phyloP scores from a whole-genome alignment of 2,888 invertebrate genomes.

The Arge pagana region DNA sequence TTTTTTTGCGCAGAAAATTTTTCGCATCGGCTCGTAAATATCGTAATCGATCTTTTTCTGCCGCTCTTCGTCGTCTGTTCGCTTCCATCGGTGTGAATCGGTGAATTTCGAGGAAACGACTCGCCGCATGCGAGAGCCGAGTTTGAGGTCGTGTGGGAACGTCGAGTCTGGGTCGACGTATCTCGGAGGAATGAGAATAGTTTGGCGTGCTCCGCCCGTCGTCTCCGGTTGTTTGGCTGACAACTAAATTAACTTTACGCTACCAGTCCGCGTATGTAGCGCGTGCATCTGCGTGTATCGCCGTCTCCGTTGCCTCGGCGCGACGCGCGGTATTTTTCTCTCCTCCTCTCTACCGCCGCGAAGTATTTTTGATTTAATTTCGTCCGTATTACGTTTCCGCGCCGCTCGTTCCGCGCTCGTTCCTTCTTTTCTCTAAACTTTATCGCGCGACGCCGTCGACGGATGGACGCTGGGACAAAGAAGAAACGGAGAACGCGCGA shows the following conservation, averaged over 20 bases:
- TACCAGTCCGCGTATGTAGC: too few species aligned
- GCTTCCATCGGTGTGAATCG: too few species aligned
- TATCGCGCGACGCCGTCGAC: background rate
- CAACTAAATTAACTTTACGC: conserved; percentile 37
- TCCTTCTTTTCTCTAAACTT: background rate
- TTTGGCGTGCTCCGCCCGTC: conserved; percentile 34
- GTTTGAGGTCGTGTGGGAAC: too few species aligned
- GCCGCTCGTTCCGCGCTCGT: background rate
- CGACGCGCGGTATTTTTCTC: conserved; percentile 16
- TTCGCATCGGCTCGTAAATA: too few species aligned
- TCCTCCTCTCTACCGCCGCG: conserved; percentile 4
- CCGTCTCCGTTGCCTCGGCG: conserved; percentile 5
- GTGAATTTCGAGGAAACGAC: conserved; percentile 4
- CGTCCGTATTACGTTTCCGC: conserved; percentile 7
- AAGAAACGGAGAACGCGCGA: conserved; percentile 6
- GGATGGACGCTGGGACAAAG: background rate
- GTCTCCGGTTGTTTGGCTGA: conserved; percentile 21
- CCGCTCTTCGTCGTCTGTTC: too few species aligned
- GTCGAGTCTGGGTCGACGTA: too few species aligned
- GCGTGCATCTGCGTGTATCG: conserved; percentile 29
- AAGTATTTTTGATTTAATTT: conserved; percentile 40
- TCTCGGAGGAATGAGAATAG: conserved; percentile 38
- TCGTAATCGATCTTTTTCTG: too few species aligned
- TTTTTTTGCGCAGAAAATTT: too few species aligned
- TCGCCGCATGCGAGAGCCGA: conserved; percentile 3